Percentiles rank a stretch among this genome's conserved stretches.
Evolutionary conservation across 2,888 invertebrate genomes (phyloP).

Genomic region (Cremastinae sp.): DNA sequence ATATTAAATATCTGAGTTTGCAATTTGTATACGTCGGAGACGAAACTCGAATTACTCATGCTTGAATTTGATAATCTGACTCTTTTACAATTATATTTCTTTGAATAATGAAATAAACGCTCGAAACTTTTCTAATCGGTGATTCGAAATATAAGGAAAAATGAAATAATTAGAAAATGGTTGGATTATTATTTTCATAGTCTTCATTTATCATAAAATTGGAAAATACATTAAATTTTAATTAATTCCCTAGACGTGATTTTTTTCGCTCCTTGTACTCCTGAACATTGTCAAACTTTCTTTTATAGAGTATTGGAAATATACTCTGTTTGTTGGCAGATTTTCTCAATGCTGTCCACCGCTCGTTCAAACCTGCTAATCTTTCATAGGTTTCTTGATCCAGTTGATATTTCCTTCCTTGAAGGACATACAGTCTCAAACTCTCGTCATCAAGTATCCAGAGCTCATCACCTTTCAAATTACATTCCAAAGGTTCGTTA

Average conservation of each 20-base stretch:
- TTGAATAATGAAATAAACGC: too few relatives aligned
- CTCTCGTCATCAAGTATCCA: constrained; percentile 78
- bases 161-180: too few relatives aligned
- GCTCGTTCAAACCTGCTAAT: constrained; percentile 67
- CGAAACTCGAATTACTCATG: constrained; percentile 4
- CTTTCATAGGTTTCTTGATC: constrained; percentile 67
- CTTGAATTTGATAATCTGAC: too few relatives aligned
- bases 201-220: not conserved
- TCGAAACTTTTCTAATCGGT: too few relatives aligned
- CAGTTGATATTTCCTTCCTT: constrained; percentile 71
- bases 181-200: too few relatives aligned
- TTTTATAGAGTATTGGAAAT: constrained; percentile 85
- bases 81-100: too few relatives aligned
- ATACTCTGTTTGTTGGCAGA: constrained; percentile 66
- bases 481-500: constrained; percentile 80
- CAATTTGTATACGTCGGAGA: constrained; percentile 14
- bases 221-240: constrained; percentile 1
- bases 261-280: constrained; percentile 90
- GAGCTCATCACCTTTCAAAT: constrained; percentile 73
- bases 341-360: constrained; percentile 69
- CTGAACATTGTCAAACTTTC: constrained; percentile 90
- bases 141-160: too few relatives aligned
- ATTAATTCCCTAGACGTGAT: constrained; percentile 81
- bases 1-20: constrained; percentile 36
- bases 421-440: constrained; percentile 78